Evolutionary conservation across 2,113 vertebrate species (phyloP), one percentile per base, ranked within the genome.

Genomic region (Apteryx mantelli): DNA sequence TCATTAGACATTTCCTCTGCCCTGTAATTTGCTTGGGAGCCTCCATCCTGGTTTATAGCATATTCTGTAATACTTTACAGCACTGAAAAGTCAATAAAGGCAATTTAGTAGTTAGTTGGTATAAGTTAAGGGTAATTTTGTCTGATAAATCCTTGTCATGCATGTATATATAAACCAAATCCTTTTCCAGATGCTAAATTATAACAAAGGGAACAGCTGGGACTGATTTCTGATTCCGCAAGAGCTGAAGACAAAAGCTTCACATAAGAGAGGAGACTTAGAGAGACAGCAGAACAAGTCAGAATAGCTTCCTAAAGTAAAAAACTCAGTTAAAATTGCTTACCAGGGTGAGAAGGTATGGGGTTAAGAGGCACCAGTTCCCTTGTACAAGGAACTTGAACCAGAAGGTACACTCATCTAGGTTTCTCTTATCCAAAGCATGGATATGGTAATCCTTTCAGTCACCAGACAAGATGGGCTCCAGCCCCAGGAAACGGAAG

Each of bases 61-160:
- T 58, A 63, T 66, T 80, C 32, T 55, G 2, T 55, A 81, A 63
- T 66, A 78, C 25, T 86, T 80, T 32, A 75, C 83, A 66, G 3
- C 26, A 38, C 36, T 74, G 22, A 46, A 74, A 53, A 13, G 56
- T 11, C n/a, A 78, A 32, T 48, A 66, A 91, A 77, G 10, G 7
- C 0, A 0, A 81, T 90, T 91, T 79, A 86, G 55, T 56, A 91
- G 38, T 50, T 64, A 78, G 74, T 42, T 78, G 24, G n/a, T 88
- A 9, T 75, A 86, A 81, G 26, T 55, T 78, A 80, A 89, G 34
- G 44, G 34, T 38, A 82, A 89, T 93, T 91, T 81, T 1, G 4
- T 91, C 28, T 86, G 77, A 93, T 92, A 93, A 88, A 88, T 86
- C 68, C 56, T 93, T 94, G 48, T 80, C 70, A 92, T 85, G 61